phyloP scores from a whole-genome alignment of 2,888 invertebrate species.

The Teinopalpus imperialis region DNA sequence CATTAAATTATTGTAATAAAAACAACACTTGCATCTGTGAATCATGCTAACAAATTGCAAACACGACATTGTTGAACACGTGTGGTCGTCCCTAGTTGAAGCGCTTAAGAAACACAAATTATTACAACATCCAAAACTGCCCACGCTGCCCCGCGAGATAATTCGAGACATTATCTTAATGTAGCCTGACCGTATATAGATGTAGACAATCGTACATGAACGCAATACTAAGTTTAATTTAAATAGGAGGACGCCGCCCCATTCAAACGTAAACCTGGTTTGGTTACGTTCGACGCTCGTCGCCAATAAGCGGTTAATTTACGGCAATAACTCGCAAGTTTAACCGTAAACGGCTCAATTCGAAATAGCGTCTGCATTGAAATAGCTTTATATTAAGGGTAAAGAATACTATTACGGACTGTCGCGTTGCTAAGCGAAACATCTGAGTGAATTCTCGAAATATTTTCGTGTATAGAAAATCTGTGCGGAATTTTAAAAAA shows the following conservation, averaged over 20 bases:
- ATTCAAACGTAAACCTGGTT: slow-evolving; percentile 27
- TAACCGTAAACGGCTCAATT: slow-evolving; percentile 47
- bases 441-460: slow-evolving; percentile 22
- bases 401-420: slow-evolving; percentile 22
- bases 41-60: no score
- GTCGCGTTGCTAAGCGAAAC: slow-evolving; percentile 17
- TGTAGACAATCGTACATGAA: slow-evolving; percentile 11
- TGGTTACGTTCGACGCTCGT: slow-evolving; percentile 1
- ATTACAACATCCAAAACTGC: slow-evolving; percentile 13
- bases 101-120: slow-evolving; percentile 18
- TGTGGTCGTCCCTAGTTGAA: slow-evolving; percentile 4
- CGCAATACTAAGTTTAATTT: slow-evolving; percentile 12
- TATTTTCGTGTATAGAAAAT: slow-evolving; percentile 16
- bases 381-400: slow-evolving; percentile 27
- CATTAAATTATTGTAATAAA: no score
- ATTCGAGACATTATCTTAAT: slow-evolving; percentile 18
- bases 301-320: slow-evolving; percentile 41
- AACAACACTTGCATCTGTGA: no score
- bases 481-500: slow-evolving; percentile 27
- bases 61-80: no score
- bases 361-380: slow-evolving; percentile 36
- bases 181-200: slow-evolving; percentile 6
- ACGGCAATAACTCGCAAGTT: slow-evolving; percentile 39
- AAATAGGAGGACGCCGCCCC: slow-evolving; percentile 12
- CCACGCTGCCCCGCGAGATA: slow-evolving; percentile 18